These are phyloP conservation scores for Cecidostiba fungosa DNA, from an alignment of 2,888 invertebrate species.

Conservation along the genomic window DNA sequence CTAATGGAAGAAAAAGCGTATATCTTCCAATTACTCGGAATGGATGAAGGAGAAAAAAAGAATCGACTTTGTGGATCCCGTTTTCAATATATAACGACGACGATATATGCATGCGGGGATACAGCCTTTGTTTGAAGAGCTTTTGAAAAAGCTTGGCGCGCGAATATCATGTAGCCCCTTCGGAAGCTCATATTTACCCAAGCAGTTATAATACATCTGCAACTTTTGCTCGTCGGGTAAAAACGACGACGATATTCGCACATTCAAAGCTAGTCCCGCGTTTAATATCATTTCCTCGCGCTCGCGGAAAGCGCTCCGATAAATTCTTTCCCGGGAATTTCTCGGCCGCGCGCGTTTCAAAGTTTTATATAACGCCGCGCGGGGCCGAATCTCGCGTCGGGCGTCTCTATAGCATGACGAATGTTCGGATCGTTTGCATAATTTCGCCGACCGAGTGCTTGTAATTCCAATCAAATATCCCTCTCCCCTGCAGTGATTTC, in stretches of 20 bases:
- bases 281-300: constrained; percentile 1
- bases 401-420: constrained; percentile 6
- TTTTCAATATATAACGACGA: background rate
- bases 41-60: too few species aligned
- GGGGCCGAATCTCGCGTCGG: background rate
- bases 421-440: constrained; percentile 48
- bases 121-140: constrained; percentile 7
- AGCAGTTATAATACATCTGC: background rate
- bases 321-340: background rate
- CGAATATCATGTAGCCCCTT: background rate
- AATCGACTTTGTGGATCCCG: too few species aligned
- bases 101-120: background rate
- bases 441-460: constrained; percentile 20
- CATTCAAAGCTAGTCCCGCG: background rate
- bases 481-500: constrained; percentile 30
- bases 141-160: constrained; percentile 1
- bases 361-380: background rate
- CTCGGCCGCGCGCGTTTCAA: background rate
- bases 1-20: too few species aligned
- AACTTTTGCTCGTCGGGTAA: background rate
- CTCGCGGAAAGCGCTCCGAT: background rate
- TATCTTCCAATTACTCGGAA: too few species aligned
- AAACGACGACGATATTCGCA: background rate
- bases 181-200: background rate
- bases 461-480: constrained; percentile 56